Evolutionary conservation across 2,113 vertebrate genomes (phyloP).

Genomic region (Narcine bancroftii): DNA sequence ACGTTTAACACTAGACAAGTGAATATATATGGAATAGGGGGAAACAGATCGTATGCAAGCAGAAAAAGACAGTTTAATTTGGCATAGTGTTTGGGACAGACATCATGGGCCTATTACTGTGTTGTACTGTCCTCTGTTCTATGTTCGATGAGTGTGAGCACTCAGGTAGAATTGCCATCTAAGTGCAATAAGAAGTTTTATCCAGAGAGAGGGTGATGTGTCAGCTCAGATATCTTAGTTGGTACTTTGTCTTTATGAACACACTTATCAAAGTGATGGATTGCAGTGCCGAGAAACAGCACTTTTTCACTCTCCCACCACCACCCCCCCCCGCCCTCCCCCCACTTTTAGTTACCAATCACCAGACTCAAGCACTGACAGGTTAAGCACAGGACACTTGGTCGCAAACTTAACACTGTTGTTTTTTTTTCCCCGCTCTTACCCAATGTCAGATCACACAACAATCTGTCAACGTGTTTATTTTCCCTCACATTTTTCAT

Average conservation of each 20-base stretch:
- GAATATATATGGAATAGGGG: too few relatives aligned
- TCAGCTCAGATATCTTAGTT: conserved; percentile 17
- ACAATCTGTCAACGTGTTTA: background rate
- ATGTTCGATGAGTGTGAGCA: background rate
- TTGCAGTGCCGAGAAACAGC: background rate
- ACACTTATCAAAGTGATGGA: conserved; percentile 30
- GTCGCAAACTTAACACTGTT: background rate
- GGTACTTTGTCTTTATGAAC: background rate
- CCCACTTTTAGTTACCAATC: background rate
- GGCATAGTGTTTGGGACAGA: too few relatives aligned
- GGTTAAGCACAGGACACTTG: background rate
- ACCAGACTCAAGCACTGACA: background rate
- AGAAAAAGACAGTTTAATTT: too few relatives aligned
- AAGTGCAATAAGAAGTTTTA: conserved; percentile 13
- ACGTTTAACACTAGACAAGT: too few relatives aligned
- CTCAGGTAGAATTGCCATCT: background rate
- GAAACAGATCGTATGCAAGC: too few relatives aligned
- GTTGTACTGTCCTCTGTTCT: too few relatives aligned
- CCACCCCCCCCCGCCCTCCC: too few relatives aligned
- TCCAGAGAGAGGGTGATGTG: background rate
- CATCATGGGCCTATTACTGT: too few relatives aligned
- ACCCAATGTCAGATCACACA: background rate
- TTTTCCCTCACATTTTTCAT: background rate
- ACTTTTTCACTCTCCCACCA: background rate
- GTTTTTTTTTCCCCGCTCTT: background rate